phyloP scores from a whole-genome alignment of 2,888 invertebrate species.

The Boloria euphrosyne region DNA sequence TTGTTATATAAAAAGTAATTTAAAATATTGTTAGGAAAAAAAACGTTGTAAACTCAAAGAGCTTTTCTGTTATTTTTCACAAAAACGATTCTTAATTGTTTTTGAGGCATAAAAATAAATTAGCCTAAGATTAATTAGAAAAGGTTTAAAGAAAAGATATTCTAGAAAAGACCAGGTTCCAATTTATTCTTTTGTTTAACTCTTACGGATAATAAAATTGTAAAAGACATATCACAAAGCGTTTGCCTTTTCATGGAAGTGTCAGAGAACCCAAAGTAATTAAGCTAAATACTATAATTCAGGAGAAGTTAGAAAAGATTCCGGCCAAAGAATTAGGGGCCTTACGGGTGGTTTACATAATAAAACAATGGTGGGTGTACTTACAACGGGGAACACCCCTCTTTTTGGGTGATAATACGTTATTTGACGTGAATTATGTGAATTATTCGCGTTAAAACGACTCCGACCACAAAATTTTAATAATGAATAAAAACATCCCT shows the following conservation, averaged over 20 bases:
- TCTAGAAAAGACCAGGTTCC: conserved; percentile 2
- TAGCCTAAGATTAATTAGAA: conserved; percentile 8
- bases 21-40: neutral
- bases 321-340: conserved; percentile 63
- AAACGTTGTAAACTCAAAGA: conserved; percentile 4
- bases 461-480: conserved; percentile 74
- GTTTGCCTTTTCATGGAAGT: conserved; percentile 36
- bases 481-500: conserved; percentile 78
- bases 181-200: conserved; percentile 17
- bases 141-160: conserved; percentile 9
- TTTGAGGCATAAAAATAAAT: conserved; percentile 14
- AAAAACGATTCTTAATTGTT: neutral
- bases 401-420: conserved; percentile 51
- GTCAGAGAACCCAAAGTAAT: conserved; percentile 54
- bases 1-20: neutral
- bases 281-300: conserved; percentile 70
- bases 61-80: neutral
- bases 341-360: conserved; percentile 58
- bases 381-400: conserved; percentile 28
- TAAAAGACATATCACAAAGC: conserved; percentile 21
- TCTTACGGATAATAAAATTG: conserved; percentile 16
- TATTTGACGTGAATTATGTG: conserved; percentile 62
- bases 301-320: conserved; percentile 69
- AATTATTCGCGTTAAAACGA: conserved; percentile 65
- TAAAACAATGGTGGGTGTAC: conserved; percentile 50